phyloP scores from a whole-genome alignment of 64 coral and sea anemone genomes.

The Porites australiensis region DNA sequence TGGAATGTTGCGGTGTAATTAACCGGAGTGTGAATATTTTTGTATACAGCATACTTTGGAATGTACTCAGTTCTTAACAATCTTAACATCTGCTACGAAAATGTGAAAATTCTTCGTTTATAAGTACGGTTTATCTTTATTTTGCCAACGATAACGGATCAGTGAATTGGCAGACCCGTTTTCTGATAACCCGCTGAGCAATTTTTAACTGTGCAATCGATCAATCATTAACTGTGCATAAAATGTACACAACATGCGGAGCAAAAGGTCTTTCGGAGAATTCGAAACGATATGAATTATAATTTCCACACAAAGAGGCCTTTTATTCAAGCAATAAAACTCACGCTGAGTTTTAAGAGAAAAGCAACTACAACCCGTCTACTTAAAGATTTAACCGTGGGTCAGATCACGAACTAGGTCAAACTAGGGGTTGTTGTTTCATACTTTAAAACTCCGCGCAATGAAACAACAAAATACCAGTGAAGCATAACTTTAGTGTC shows the following conservation, averaged over 20 bases:
- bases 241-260: no score
- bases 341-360: constrained; percentile 3
- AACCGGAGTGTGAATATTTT: background rate
- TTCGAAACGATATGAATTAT: no score
- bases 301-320: background rate
- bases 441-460: background rate
- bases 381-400: no score
- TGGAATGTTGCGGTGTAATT: background rate
- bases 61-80: no score
- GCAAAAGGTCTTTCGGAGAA: background rate
- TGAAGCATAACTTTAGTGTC: no score
- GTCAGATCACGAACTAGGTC: no score
- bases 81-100: background rate
- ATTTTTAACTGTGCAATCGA: background rate
- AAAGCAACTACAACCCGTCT: background rate
- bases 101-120: background rate
- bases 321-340: constrained; percentile 3
- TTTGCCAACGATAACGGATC: background rate
- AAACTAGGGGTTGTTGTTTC: no score
- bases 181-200: background rate
- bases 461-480: no score
- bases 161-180: background rate
- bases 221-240: background rate
- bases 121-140: background rate
- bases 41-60: background rate